These are phyloP conservation scores for Enteromius treurensis DNA, from an alignment of 2,797 vertebrate genomes.

Conservation along the genomic window DNA sequence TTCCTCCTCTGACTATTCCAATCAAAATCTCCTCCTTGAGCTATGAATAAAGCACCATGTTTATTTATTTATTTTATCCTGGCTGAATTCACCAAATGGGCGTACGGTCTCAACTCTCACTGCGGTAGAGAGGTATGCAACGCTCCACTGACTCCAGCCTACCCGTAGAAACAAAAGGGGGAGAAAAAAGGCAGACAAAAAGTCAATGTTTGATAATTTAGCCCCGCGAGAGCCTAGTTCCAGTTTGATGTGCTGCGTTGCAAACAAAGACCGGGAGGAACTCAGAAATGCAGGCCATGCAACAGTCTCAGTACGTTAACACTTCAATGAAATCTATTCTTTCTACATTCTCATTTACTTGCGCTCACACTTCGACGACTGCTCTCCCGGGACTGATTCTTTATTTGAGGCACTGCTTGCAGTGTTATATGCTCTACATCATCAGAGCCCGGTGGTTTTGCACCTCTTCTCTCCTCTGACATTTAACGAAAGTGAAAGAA, in stretches of 20 bases:
- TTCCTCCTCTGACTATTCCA: constrained; percentile 48
- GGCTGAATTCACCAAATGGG: constrained; percentile 27
- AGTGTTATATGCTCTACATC: constrained; percentile 23
- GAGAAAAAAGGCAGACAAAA: constrained; percentile 51
- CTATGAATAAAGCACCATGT: constrained; percentile 27
- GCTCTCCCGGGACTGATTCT: constrained; percentile 23
- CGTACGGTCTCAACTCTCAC: constrained; percentile 43
- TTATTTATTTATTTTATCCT: constrained; percentile 17
- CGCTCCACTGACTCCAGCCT: constrained; percentile 53
- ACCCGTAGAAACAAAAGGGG: constrained; percentile 40
- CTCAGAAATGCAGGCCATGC: constrained; percentile 50
- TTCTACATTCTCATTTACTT: constrained; percentile 69
- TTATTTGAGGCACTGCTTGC: constrained; percentile 39
- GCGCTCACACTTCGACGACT: constrained; percentile 7
- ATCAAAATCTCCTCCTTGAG: constrained; percentile 38
- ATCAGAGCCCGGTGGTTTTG: constrained; percentile 47
- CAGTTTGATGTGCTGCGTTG: constrained; percentile 53
- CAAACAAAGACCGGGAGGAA: constrained; percentile 67
- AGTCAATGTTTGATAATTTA: constrained; percentile 57
- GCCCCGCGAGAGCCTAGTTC: constrained; percentile 30
- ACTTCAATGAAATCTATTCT: constrained; percentile 73
- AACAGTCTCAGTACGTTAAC: constrained; percentile 76
- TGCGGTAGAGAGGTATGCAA: constrained; percentile 46
- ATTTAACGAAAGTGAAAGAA: constrained; percentile 63
- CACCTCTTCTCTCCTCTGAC: constrained; percentile 63